These are phyloP conservation scores for Cryptocephalus moraei DNA, from an alignment of 2,888 invertebrate genomes.

Conservation along the genomic window DNA sequence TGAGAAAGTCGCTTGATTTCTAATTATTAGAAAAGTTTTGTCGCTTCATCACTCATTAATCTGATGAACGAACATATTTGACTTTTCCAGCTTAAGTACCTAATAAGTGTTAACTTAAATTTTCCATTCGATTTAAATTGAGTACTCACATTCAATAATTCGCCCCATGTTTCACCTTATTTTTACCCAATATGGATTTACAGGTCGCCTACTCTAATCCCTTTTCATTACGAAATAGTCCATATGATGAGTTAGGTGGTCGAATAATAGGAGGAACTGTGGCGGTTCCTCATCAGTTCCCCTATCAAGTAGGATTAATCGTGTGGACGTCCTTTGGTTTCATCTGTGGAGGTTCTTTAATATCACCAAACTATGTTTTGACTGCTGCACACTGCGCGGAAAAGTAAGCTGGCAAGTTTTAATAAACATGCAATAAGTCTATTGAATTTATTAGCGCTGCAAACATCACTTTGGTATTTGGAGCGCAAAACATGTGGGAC, in stretches of 20 bases:
- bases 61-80: too few relatives aligned
- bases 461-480: slow-evolving; percentile 13
- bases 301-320: slow-evolving; percentile 16
- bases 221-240: too few relatives aligned
- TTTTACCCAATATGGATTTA: too few relatives aligned
- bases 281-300: slow-evolving; percentile 12
- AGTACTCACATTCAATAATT: too few relatives aligned
- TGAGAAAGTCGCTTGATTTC: too few relatives aligned
- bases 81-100: too few relatives aligned
- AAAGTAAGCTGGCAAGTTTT: slow-evolving; percentile 7
- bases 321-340: slow-evolving; percentile 5
- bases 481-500: slow-evolving; percentile 26
- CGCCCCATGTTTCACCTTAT: too few relatives aligned
- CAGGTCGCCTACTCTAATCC: too few relatives aligned
- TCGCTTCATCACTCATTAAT: too few relatives aligned
- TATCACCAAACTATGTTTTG: slow-evolving; percentile 14
- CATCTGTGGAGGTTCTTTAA: slow-evolving; percentile 18
- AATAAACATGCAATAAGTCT: background rate
- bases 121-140: too few relatives aligned
- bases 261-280: slow-evolving; percentile 11
- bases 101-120: too few relatives aligned
- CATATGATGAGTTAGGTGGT: background rate
- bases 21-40: too few relatives aligned
- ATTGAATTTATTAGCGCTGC: background rate
- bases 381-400: slow-evolving; percentile 19